Evolutionary conservation across 2,888 invertebrate genomes (phyloP).

Genomic region (Drosophila colorata): DNA sequence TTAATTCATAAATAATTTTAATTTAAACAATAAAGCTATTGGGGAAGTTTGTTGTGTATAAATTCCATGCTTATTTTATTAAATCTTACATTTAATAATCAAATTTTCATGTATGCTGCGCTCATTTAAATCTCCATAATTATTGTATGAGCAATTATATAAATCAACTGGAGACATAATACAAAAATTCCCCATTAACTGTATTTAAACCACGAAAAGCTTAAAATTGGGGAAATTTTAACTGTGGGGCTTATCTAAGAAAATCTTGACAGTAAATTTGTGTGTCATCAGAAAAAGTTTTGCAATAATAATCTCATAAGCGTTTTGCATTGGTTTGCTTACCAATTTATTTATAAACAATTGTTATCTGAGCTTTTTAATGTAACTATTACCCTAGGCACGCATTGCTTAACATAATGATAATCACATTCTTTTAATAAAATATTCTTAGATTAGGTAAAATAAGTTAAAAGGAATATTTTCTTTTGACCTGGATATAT

Average conservation of each 20-base stretch:
- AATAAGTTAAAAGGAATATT: too few species aligned
- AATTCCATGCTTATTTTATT: too few species aligned
- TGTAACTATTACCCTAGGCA: not conserved
- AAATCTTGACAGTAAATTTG: not conserved
- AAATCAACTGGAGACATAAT: not conserved
- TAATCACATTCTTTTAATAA: too few species aligned
- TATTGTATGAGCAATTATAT: not conserved
- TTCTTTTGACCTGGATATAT: too few species aligned
- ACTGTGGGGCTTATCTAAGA: constrained; percentile 13
- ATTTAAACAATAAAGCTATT: too few species aligned
- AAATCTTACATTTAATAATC: too few species aligned
- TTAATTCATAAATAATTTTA: constrained; percentile 1
- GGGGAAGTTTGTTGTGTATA: not conserved
- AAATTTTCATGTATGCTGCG: not conserved
- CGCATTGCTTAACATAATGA: too few species aligned
- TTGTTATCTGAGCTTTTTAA: not conserved
- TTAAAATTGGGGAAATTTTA: not conserved
- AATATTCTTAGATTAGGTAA: too few species aligned
- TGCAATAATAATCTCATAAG: too few species aligned
- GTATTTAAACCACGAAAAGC: not conserved
- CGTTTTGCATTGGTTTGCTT: not conserved
- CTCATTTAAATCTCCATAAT: too few species aligned
- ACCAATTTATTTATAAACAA: not conserved
- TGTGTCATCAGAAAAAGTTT: constrained; percentile 13
- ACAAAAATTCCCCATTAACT: not conserved